Evolutionary conservation across 2,113 vertebrate species (phyloP), one percentile per base, ranked within the genome.

Genomic region (Cinclus cinclus): DNA sequence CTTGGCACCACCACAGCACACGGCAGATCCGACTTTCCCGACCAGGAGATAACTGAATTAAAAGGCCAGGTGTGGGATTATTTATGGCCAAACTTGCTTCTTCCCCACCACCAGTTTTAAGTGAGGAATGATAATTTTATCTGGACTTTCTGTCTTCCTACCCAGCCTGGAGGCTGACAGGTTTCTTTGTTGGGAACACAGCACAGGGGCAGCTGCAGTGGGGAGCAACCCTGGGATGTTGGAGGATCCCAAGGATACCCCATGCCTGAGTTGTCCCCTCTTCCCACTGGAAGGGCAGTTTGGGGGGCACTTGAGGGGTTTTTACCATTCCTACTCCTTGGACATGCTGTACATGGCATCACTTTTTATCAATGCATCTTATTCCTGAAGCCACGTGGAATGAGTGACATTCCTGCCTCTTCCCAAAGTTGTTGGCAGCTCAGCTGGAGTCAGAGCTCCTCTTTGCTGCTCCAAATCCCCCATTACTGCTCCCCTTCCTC

Each of bases 31-130:
- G 44, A 94, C 94, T 95, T 64, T 58, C 87, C 89, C 20, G 46
- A 96, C 91, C 74, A 84, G 93, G 89, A 97, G 93, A 97, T 84
- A 89, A 96, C 91, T 92, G 94, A 87, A 94, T 97, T 94, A 94
- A 95, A 97, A 96, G 94, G 96, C 94, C 96, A 97, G 95, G 94
- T 95, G 84, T 87, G 89, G 89, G 94, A 95, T 95, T 97, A 95
- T 97, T 97, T 92, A 95, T 80, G 82, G 93, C 95, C 94, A 90
- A 68, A 79, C 77, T 89, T 15, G 65, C 52, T 60, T 13, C 94
- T 87, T 89, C 81, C 77, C 41, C 53, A 41, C n/a, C 88, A 31
- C 31, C n/a, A 6, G 37, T 24, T 59, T 46, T 10, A 82, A 84
- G 62, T 23, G 62, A 46, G 80, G 20, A 14, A 60, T 4, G 70